Evolutionary conservation across 2,888 invertebrate genomes (phyloP), one percentile per base, ranked within the genome.

Genomic region (Notodonta dromedarius): DNA sequence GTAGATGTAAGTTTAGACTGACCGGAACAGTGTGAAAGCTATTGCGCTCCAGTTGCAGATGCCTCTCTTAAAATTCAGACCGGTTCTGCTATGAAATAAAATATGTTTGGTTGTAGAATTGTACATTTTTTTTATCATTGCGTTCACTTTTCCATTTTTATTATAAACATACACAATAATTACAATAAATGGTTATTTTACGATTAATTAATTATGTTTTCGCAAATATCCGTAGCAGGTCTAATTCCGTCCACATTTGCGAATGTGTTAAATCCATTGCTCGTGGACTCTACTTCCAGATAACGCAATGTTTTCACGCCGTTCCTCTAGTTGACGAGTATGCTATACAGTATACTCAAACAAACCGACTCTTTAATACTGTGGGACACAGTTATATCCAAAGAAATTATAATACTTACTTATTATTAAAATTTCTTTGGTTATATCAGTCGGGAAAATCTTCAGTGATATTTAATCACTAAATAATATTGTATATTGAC

Each of bases 201-300:
- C 56, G 50, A 46, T 42, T n/a, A 52, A 48, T 48, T 5, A 46
- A 55, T 60, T 60, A 55, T 24, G 24, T 24, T 24, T 61, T 53
- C 58, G 16, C 35, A 62, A 61, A 61, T 59, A 59, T 63, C 60
- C 61, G 58, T 67, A 58, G 73, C 76, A 79, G 77, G 78, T 83
- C 82, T 73, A 83, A 88, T 86, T 93, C 93, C 93, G 93, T 93
- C 93, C 93, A 90, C 89, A 90, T 90, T 88, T 86, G 84, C 84
- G 84, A 82, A 88, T 89, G 87, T 89, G 87, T 83, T 82, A 77
- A 80, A 77, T 75, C 73, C 71, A 73, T 76, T 79, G 70, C 71
- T 76, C 69, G 60, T 65, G 63, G 63, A 76, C 61, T 61, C 66
- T 50, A 46, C 59, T 52, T 32, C 24, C 54, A 57, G 58, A 68